Base-by-base conservation (phyloP, 2,113 vertebrate genomes). In the Sceloporus undulatus region DNA sequence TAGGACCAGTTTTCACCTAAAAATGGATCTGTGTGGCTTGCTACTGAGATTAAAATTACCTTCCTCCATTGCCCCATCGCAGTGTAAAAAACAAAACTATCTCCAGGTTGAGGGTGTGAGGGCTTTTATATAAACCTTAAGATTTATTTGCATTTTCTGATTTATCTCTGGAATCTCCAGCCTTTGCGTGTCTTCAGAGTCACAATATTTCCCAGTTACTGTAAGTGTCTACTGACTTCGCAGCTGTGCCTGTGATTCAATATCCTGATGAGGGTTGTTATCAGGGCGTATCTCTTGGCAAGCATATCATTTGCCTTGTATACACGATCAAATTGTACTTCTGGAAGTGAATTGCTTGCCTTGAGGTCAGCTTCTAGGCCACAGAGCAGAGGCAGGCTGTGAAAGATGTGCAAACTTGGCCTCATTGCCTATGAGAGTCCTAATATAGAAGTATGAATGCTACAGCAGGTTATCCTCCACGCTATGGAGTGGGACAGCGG, bases 221-320 rank as follows among this genome's bases (percentile, higher is more conserved):
- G 2, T 10, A 84, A 81, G 6, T 1, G 78, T 40, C 23, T 77
- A 59, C 66, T 0, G 0, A 0, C 4, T n/a, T 80, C 7, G 66
- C 21, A 59, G 29, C 79, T 23, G 25, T n/a, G 70, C 56, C 79
- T 34, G 6, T 56, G 3, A 19, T 27, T 65, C 5, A 21, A 14
- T 0, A 0, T 27, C 42, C 48, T 0, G 42, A 38, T 76, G 42
- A 0, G 18, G 42, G 25, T 14, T 78, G 56, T 27, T 85, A 68
- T 62, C 34, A 40, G 10, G 40, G 38, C 27, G 48, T 74, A 9
- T 6, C 27, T 42, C 14, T 3, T 23, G 5, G 29, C 38, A 27
- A 78, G 66, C 27, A n/a, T 13, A 29, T 66, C 1, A 27, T 54
- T n/a, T 9, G 13, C 52, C 8, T 21, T 70, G 38, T 34, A 29